A percentile compares a stretch with the other conserved stretches of the same genome.
Conservation (phyloP, 2,113 vertebrate genomes). For the Eupsittula cactorum region DNA sequence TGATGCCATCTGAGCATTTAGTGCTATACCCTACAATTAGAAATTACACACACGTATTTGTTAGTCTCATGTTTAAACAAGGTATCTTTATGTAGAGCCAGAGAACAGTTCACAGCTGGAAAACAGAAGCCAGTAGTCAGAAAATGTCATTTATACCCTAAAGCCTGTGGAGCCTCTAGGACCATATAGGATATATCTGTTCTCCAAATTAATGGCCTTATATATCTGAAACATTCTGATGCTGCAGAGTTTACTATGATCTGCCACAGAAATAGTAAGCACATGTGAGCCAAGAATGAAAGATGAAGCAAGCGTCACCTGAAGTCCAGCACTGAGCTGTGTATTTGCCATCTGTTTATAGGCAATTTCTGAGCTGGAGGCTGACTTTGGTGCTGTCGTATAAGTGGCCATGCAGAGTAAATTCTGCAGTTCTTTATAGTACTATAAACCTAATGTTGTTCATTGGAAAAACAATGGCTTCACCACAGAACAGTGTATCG, state of each 20-base stretch:
- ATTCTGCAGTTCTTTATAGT: neutral
- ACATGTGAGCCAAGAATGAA: neutral
- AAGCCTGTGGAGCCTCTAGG: slow-evolving; percentile 59
- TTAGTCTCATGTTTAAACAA: neutral
- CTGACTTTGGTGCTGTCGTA: neutral
- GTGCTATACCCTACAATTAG: neutral
- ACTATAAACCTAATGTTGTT: neutral
- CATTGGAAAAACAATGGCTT: neutral
- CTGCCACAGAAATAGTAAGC: neutral
- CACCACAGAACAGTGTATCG: neutral
- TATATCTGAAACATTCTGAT: neutral
- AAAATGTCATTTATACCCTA: neutral
- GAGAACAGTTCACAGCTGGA: neutral
- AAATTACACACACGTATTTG: neutral
- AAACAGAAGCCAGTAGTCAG: neutral
- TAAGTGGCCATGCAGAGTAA: neutral
- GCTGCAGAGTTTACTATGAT: neutral
- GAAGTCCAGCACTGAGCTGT: neutral
- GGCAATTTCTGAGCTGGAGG: neutral
- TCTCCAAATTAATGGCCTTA: slow-evolving; percentile 4
- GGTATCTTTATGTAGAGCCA: neutral
- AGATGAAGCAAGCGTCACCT: neutral
- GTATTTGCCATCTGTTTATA: neutral
- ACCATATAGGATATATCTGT: slow-evolving; percentile 13
- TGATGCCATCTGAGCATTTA: neutral